These are phyloP conservation scores for Mormyrops attenuatus DNA, from an alignment of 2,797 vertebrate species.

Conservation along the genomic window DNA sequence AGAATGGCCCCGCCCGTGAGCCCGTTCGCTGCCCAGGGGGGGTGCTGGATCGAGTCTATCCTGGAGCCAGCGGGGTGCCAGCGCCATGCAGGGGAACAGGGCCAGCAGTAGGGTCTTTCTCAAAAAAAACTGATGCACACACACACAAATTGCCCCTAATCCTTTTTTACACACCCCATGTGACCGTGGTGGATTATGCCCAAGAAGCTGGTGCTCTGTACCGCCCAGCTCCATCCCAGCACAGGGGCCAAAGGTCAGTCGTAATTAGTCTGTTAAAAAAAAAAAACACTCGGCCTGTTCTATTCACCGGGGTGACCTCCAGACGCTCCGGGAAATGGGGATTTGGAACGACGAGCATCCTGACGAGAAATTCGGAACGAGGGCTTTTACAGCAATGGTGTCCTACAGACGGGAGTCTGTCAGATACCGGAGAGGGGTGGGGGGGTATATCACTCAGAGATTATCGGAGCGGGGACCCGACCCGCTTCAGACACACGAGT, in stretches of 20 bases:
- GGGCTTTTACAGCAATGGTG: background rate
- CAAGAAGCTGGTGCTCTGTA: background rate
- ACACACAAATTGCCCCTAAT: slow-evolving; percentile 7
- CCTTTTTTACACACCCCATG: slow-evolving; percentile 14
- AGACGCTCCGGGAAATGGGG: background rate
- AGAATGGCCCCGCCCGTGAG: background rate
- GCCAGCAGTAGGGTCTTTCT: background rate
- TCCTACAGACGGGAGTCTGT: background rate
- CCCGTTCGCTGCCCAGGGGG: slow-evolving; percentile 11
- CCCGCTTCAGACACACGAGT: background rate
- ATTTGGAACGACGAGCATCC: background rate
- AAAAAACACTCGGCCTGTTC: background rate
- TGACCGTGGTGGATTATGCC: background rate
- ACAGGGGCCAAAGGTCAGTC: background rate
- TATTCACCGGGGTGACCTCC: background rate
- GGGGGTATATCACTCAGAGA: background rate
- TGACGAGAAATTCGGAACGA: background rate
- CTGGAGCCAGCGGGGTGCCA: slow-evolving; percentile 27
- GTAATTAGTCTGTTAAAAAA: background rate
- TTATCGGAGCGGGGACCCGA: background rate
- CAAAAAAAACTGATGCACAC: background rate
- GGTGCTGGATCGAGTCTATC: slow-evolving; percentile 23
- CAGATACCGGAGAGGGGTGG: background rate
- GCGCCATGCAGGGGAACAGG: background rate
- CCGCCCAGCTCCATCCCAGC: background rate